These are phyloP conservation scores for Helarctos malayanus DNA, from an alignment of 2,797 vertebrate species.

Conservation along the genomic window DNA sequence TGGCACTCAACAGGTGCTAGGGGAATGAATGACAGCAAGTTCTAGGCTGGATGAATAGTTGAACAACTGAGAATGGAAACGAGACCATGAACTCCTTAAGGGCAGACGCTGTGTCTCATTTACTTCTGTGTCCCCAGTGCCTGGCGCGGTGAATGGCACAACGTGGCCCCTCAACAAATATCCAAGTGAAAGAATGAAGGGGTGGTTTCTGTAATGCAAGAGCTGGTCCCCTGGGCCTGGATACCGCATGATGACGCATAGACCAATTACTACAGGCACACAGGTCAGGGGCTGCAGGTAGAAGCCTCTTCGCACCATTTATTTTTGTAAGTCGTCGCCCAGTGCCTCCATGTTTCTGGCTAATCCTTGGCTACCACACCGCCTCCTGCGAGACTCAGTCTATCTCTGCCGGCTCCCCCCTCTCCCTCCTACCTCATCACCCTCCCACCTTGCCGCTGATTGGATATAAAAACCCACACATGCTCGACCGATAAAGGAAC, in stretches of 20 bases:
- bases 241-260: not conserved
- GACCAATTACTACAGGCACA: not conserved
- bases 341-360: not conserved
- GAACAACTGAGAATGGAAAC: not conserved
- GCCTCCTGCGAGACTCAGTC: not conserved
- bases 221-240: not conserved
- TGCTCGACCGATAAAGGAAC: constrained; percentile 2
- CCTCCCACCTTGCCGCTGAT: constrained; percentile 27
- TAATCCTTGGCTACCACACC: not conserved
- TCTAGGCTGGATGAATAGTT: constrained; percentile 26
- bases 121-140: not conserved
- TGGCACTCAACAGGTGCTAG: not conserved
- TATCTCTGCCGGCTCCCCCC: not conserved
- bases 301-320: not conserved
- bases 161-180: not conserved
- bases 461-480: not conserved
- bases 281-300: not conserved
- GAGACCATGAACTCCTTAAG: constrained; percentile 2
- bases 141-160: not conserved
- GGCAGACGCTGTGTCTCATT: not conserved
- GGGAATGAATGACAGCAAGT: not conserved
- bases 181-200: not conserved
- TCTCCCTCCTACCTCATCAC: not conserved
- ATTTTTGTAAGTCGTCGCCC: not conserved
- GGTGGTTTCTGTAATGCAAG: not conserved